Base-by-base conservation (phyloP, 2,888 invertebrate genomes). In the Empis stercorea region DNA sequence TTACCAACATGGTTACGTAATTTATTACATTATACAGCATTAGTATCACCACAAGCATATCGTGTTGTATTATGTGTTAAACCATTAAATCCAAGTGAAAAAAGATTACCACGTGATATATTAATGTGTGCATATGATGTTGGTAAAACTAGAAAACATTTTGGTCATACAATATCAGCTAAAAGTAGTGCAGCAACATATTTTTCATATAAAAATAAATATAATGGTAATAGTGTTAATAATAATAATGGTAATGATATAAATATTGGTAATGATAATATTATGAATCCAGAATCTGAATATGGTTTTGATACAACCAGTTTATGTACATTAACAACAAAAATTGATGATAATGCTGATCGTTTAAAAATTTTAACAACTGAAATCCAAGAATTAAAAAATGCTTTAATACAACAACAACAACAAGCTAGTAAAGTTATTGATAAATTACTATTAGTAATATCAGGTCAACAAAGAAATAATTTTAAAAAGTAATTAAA, bases 81-180 rank as follows among this genome's bases (percentile, higher is more conserved):
- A 62, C 88, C 87, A 0, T 67, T 87, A 46, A 87, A 87, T 70
- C 87, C 87, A 0, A 78, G 86, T 52, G 87, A 88, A 61, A 86
- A 84, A 60, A 75, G 87, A 40, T 68, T 88, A 39, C 88, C 87
- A 0, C 74, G 80, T 47, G 85, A 87, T 54, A 83, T 88, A 55
- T 75, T 88, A 62, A 80, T 81, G 71, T 79, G 83, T 2, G 87
- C 87, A 10, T 83, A 87, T 60, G 84, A 87, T 56, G 81, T 87
- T 41, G 87, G 86, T 1, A 84, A 84, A 60, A 78, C 80, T 68
- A 73, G 84, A 39, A 85, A 84, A 61, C 74, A 80, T 59, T 78
- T 79, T 57, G 76, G 79, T 3, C 78, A 80, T 57, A 81, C 82
- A 1, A 76, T 81, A 53, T 80, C 81, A 5, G 78, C 80, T 0